Conservation (phyloP, 2,797 vertebrate genomes). For the Cirrhinus molitorella region DNA sequence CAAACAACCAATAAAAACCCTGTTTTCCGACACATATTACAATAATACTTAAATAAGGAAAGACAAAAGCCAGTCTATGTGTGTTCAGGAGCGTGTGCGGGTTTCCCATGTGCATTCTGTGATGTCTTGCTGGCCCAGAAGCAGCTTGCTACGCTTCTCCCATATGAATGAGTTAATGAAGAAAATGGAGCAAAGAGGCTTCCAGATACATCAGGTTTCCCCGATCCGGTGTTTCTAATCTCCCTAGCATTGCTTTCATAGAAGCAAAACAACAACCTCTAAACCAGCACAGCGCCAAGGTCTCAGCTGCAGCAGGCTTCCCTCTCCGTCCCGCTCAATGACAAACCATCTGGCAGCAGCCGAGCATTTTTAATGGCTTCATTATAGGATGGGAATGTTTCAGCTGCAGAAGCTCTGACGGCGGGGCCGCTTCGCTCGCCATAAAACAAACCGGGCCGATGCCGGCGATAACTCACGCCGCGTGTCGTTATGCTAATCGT, state of each 20-base stretch:
- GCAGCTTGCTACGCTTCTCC: conserved; percentile 47
- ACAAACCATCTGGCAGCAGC: conserved; percentile 78
- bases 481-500: conserved; percentile 63
- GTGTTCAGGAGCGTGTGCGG: conserved; percentile 7
- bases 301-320: conserved; percentile 49
- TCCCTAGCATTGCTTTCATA: conserved; percentile 55
- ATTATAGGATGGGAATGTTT: conserved; percentile 70
- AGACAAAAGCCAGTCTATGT: conserved; percentile 25
- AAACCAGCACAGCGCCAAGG: conserved; percentile 29
- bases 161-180: conserved; percentile 52
- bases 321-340: conserved; percentile 64
- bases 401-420: conserved; percentile 64
- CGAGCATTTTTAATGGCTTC: conserved; percentile 79
- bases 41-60: conserved; percentile 14
- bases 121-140: conserved; percentile 25
- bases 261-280: conserved; percentile 58
- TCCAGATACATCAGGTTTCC: conserved; percentile 48
- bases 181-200: conserved; percentile 50
- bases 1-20: neutral
- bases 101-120: conserved; percentile 37
- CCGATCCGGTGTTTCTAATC: conserved; percentile 30
- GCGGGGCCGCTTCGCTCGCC: conserved; percentile 55
- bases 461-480: conserved; percentile 52
- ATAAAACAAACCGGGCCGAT: conserved; percentile 57
- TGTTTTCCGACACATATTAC: neutral